Conservation (phyloP, 1,140 invertebrate species). For the Drosophila nebulosa region DNA sequence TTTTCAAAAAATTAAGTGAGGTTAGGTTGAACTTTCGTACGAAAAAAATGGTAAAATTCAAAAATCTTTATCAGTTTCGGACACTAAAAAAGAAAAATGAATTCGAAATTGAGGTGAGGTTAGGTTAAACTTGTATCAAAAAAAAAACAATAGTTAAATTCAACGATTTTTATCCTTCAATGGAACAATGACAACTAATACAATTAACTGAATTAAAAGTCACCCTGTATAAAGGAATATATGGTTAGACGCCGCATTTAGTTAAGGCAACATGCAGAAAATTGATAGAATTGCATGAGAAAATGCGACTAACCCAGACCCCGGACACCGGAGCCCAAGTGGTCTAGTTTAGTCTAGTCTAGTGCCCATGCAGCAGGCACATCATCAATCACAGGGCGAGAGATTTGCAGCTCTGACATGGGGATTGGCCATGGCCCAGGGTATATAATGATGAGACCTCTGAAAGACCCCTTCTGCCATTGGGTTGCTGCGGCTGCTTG, state of each 20-base stretch:
- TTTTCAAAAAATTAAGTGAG: too few species aligned
- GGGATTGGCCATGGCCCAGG: constrained; percentile 3
- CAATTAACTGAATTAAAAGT: neutral
- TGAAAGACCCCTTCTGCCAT: neutral
- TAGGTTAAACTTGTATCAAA: too few species aligned
- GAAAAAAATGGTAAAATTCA: too few species aligned
- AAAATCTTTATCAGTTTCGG: too few species aligned
- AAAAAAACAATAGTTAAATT: too few species aligned
- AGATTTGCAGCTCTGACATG: constrained; percentile 17
- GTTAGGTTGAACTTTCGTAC: too few species aligned
- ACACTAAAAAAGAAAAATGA: too few species aligned
- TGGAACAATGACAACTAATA: neutral
- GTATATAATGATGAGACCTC: constrained; percentile 43
- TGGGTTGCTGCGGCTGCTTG: constrained; percentile 28
- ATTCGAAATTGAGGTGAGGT: too few species aligned
- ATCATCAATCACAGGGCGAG: constrained; percentile 59
- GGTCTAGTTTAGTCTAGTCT: neutral
- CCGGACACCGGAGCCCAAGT: neutral
- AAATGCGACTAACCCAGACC: neutral
- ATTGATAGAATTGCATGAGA: neutral
- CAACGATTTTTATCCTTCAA: too few species aligned
- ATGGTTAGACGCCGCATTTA: neutral
- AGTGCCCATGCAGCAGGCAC: constrained; percentile 20
- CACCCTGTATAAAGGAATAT: neutral
- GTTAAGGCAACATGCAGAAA: neutral